phyloP scores from a whole-genome alignment of 2,113 vertebrate genomes.

The Accipiter cooperii region DNA sequence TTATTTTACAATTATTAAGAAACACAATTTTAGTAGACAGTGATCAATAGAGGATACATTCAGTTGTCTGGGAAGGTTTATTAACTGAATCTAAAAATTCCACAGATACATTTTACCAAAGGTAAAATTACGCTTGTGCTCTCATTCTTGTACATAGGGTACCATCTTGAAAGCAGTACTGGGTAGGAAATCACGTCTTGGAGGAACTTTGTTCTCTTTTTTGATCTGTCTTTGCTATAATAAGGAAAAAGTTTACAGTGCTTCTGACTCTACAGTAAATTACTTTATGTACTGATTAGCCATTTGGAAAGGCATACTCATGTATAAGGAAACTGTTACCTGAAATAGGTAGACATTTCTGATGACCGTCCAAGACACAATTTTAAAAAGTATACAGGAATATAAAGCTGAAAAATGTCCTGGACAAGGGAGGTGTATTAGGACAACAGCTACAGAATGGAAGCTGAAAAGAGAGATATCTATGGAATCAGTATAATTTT shows the following conservation, averaged over 20 bases:
- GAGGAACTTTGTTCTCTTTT: not conserved
- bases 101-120: not conserved
- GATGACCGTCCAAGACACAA: not conserved
- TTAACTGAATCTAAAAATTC: not conserved
- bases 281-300: not conserved
- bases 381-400: not conserved
- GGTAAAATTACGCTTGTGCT: not conserved
- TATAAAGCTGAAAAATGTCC: not conserved
- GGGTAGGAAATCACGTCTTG: not conserved
- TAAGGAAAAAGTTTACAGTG: not conserved
- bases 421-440: not conserved
- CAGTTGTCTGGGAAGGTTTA: not conserved
- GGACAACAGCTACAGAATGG: not conserved
- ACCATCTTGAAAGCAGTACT: not conserved
- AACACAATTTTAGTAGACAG: not conserved
- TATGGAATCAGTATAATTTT: not conserved
- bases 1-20: not conserved
- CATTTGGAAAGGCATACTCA: not conserved
- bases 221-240: not conserved
- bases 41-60: not conserved
- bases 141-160: not conserved
- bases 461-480: not conserved
- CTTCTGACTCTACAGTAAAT: not conserved
- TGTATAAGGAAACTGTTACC: not conserved
- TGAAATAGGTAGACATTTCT: not conserved